phyloP scores from a whole-genome alignment of 2,113 vertebrate species.

The Triplophysa dalaica region DNA sequence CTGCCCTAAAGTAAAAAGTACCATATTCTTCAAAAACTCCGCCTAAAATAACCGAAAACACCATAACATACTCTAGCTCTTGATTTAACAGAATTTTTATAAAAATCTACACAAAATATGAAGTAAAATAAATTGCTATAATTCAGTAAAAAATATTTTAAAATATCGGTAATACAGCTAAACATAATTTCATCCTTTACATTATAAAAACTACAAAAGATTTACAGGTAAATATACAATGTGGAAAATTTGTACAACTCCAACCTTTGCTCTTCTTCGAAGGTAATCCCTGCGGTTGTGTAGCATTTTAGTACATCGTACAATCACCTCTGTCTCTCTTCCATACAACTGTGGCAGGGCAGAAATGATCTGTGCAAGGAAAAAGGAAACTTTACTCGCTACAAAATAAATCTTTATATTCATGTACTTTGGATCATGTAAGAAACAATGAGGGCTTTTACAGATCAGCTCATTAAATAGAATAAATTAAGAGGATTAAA shows the following conservation, averaged over 20 bases:
- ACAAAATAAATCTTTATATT: neutral
- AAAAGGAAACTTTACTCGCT: neutral
- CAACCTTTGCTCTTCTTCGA: slow-evolving; percentile 54
- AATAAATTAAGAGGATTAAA: neutral
- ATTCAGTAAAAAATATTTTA: no score
- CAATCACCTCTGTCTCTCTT: slow-evolving; percentile 54
- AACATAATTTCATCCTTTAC: no score
- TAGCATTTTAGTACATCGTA: slow-evolving; percentile 59
- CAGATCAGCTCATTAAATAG: neutral
- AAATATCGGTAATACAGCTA: no score
- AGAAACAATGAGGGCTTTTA: neutral
- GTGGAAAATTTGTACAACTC: neutral
- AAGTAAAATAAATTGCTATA: no score
- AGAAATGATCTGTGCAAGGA: slow-evolving; percentile 53
- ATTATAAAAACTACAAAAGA: no score
- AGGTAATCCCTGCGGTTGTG: slow-evolving; percentile 60
- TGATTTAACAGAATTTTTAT: no score
- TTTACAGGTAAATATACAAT: no score
- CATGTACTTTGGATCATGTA: neutral
- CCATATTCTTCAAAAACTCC: no score
- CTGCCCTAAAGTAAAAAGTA: no score
- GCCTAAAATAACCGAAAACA: no score
- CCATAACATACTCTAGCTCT: no score
- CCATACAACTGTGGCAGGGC: slow-evolving; percentile 54
- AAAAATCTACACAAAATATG: no score